These are phyloP conservation scores for Actinia equina DNA, from an alignment of 64 coral and sea anemone species.

Conservation along the genomic window DNA sequence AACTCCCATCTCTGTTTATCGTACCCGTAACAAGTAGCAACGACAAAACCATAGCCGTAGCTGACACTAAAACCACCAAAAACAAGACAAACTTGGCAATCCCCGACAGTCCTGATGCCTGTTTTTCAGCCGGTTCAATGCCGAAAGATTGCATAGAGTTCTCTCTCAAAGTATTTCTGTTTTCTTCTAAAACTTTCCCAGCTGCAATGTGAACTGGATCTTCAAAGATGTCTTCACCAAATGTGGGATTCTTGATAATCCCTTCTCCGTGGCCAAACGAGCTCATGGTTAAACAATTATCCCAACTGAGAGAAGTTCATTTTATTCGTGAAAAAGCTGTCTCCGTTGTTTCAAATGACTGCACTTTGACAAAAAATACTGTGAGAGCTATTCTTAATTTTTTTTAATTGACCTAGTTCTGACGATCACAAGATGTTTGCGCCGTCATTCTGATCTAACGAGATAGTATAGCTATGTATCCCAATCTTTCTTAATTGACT, in stretches of 20 bases:
- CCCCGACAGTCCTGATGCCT: not conserved
- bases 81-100: not conserved
- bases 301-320: no score
- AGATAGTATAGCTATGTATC: no score
- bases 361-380: not conserved
- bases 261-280: not conserved
- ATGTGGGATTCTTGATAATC: not conserved
- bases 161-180: not conserved
- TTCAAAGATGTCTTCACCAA: not conserved
- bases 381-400: not conserved
- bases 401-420: not conserved
- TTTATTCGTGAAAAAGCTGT: not conserved
- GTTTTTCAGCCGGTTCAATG: not conserved
- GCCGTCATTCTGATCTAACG: no score
- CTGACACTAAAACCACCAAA: not conserved
- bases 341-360: not conserved
- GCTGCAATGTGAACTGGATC: conserved; percentile 10
- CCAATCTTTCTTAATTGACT: no score
- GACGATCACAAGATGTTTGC: no score
- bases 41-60: not conserved
- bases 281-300: not conserved
- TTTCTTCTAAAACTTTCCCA: conserved; percentile 4
- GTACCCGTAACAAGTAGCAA: not conserved
- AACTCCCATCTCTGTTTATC: not conserved
- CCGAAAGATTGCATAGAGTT: not conserved